Percentiles rank a stretch among this genome's conserved stretches.
phyloP scores from a whole-genome alignment of 2,113 vertebrate species.

The Brachypteracias leptosomus region DNA sequence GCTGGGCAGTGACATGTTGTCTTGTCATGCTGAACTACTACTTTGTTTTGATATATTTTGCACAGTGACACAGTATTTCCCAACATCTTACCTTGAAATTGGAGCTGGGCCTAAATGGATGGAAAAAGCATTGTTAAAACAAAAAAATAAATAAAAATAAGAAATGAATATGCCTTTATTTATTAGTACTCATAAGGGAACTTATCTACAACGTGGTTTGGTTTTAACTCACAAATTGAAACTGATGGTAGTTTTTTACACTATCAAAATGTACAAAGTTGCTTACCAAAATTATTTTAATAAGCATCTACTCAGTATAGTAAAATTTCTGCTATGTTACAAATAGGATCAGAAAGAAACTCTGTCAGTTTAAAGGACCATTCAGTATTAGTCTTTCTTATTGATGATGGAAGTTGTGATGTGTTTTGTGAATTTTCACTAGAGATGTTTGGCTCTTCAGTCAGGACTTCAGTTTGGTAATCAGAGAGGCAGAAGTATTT shows the following conservation, averaged over 20 bases:
- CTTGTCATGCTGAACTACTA: background rate
- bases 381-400: background rate
- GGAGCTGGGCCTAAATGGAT: background rate
- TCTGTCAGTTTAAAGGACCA: background rate
- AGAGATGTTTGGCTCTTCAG: background rate
- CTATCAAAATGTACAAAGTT: background rate
- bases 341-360: background rate
- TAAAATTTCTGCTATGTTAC: background rate
- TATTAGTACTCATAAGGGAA: background rate
- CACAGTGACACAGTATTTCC: background rate
- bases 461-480: background rate
- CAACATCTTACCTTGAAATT: background rate
- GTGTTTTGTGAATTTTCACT: background rate
- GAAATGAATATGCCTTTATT: background rate
- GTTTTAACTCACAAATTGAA: background rate
- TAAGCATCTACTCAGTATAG: background rate
- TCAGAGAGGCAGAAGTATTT: background rate
- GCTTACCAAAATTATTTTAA: background rate
- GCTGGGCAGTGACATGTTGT: slow-evolving; percentile 4
- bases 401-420: background rate
- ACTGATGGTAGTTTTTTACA: background rate
- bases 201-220: background rate
- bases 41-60: background rate
- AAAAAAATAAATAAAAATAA: background rate
- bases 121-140: background rate